Evolutionary conservation across 2,888 invertebrate genomes (phyloP).

Genomic region (Miltochrista miniata): DNA sequence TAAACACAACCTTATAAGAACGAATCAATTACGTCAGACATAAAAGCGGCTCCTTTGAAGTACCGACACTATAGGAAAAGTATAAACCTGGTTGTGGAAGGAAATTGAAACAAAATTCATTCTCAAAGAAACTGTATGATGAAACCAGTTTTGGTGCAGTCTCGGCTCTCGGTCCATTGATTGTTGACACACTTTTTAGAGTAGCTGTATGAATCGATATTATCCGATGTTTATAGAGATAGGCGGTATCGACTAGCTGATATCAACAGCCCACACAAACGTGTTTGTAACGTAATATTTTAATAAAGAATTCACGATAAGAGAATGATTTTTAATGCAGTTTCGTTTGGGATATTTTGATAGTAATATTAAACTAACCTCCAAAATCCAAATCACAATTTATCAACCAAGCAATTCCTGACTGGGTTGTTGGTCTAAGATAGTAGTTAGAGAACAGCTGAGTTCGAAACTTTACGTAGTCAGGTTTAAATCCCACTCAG

Average conservation of each 20-base stretch:
- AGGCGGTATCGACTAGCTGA: conserved; percentile 10
- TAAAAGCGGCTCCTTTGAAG: too few species aligned
- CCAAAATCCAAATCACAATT: too few species aligned
- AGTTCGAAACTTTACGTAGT: too few species aligned
- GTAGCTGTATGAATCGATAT: conserved; percentile 20
- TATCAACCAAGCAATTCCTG: too few species aligned
- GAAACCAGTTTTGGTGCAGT: conserved; percentile 51
- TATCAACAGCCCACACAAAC: not conserved
- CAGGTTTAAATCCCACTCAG: too few species aligned
- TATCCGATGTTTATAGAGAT: conserved; percentile 16
- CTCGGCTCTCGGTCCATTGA: conserved; percentile 41
- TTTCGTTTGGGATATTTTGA: not conserved
- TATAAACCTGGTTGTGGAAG: conserved; percentile 2
- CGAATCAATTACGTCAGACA: conserved; percentile 5
- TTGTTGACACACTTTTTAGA: conserved; percentile 48
- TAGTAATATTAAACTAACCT: not conserved
- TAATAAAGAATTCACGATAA: not conserved
- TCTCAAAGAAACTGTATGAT: conserved; percentile 36
- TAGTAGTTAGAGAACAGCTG: too few species aligned
- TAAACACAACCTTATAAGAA: not conserved
- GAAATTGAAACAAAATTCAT: conserved; percentile 21
- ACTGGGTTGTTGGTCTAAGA: too few species aligned
- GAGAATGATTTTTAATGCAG: not conserved
- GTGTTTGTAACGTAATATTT: not conserved
- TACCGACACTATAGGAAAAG: conserved; percentile 28